Evolutionary conservation across 2,888 invertebrate species (phyloP).

Genomic region (Scaptomyza parva): DNA sequence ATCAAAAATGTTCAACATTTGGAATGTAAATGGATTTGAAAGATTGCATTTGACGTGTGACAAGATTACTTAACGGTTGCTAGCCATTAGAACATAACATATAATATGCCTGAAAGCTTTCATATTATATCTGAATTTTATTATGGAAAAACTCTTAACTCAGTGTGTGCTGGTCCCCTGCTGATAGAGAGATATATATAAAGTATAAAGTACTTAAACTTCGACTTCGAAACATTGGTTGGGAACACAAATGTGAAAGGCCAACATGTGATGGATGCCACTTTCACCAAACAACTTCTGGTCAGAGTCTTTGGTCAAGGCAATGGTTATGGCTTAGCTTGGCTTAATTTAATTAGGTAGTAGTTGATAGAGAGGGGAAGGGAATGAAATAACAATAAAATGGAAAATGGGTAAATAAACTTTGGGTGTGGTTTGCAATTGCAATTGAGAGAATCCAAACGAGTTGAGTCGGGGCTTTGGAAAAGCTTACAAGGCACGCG

Average conservation of each 20-base stretch:
- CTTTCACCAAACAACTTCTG: constrained; percentile 49
- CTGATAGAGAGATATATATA: constrained; percentile 4
- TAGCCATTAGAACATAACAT: neutral
- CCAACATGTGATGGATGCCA: constrained; percentile 30
- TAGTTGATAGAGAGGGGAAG: neutral
- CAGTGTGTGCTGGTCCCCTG: neutral
- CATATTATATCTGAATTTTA: too few species aligned
- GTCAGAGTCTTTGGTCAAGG: constrained; percentile 17
- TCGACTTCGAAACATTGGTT: neutral
- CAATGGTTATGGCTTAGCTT: constrained; percentile 15
- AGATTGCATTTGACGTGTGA: constrained; percentile 42
- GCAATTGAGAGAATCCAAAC: constrained; percentile 39
- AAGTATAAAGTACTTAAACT: neutral
- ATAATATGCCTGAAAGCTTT: neutral
- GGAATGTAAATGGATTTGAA: constrained; percentile 45
- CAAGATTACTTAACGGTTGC: constrained; percentile 40
- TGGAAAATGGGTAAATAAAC: constrained; percentile 46
- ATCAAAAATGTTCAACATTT: constrained; percentile 35
- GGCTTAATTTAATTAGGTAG: constrained; percentile 68
- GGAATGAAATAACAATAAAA: constrained; percentile 33
- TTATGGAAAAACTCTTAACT: neutral
- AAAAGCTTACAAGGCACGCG: constrained; percentile 36
- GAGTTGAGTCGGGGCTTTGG: constrained; percentile 11
- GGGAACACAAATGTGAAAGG: constrained; percentile 45
- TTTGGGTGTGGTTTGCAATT: constrained; percentile 33